phyloP scores from a whole-genome alignment of 2,113 vertebrate species.

The Propithecus coquereli region DNA sequence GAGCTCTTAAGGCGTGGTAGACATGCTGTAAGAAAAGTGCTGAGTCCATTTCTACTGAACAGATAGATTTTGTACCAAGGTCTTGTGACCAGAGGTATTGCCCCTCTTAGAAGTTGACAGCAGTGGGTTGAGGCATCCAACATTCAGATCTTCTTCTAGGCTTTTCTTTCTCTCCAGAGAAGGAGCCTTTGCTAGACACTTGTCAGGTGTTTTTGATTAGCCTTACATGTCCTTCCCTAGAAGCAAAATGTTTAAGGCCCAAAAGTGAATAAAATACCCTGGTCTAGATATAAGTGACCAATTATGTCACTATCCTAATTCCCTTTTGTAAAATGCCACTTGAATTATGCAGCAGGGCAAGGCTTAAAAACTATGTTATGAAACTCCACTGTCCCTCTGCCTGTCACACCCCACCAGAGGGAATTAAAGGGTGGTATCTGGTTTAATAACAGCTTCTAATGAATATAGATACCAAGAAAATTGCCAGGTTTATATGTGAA shows the following conservation, averaged over 20 bases:
- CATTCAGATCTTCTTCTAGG: neutral
- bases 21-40: neutral
- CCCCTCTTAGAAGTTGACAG: neutral
- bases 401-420: neutral
- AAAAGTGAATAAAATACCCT: neutral
- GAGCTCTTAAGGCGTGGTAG: neutral
- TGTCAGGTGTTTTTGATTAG: neutral
- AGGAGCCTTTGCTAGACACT: neutral
- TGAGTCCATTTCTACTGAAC: neutral
- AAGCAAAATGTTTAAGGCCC: neutral
- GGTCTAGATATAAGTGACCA: neutral
- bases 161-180: neutral
- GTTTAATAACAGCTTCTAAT: constrained; percentile 36
- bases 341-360: neutral
- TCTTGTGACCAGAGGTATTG: neutral
- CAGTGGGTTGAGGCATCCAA: neutral
- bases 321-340: neutral
- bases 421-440: neutral
- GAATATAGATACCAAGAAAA: constrained; percentile 26
- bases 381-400: neutral
- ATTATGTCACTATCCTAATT: neutral
- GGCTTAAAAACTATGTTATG: neutral
- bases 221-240: neutral
- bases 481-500: constrained; percentile 18
- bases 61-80: neutral